Conservation (phyloP, 1,140 invertebrate genomes). For the Doryteuthis pealeii region DNA sequence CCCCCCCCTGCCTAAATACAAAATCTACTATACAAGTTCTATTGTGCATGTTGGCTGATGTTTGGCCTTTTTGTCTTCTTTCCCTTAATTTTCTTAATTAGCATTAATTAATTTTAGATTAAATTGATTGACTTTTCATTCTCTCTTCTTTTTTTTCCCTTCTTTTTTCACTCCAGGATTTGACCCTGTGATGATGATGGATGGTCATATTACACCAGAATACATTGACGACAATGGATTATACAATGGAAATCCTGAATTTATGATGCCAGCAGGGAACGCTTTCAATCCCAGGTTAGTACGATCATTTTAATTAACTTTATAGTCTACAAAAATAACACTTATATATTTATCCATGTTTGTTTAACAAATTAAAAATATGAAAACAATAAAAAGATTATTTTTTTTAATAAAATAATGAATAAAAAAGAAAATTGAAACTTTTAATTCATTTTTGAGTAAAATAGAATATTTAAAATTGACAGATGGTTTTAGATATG, state of each 20-base stretch:
- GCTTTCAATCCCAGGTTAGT: slow-evolving; percentile 23
- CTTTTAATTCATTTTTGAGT: too few relatives aligned
- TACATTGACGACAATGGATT: slow-evolving; percentile 52
- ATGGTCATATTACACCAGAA: slow-evolving; percentile 54
- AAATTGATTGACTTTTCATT: too few relatives aligned
- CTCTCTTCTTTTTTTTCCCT: not conserved
- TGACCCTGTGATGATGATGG: slow-evolving; percentile 46
- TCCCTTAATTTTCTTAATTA: too few relatives aligned
- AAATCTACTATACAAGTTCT: too few relatives aligned
- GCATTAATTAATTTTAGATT: too few relatives aligned
- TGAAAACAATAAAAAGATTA: not conserved
- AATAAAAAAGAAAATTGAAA: too few relatives aligned
- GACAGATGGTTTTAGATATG: too few relatives aligned
- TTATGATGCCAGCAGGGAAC: slow-evolving; percentile 8
- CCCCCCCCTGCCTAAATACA: too few relatives aligned
- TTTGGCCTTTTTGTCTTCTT: too few relatives aligned
- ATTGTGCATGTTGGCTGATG: too few relatives aligned
- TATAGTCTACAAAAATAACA: not conserved
- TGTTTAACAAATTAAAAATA: not conserved
- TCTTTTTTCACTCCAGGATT: slow-evolving; percentile 25
- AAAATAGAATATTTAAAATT: too few relatives aligned
- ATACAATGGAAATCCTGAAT: slow-evolving; percentile 40
- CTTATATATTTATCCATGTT: not conserved
- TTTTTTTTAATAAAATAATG: too few relatives aligned
- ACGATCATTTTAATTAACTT: not conserved